Evolutionary conservation across 1,140 invertebrate species (phyloP), one percentile per base, ranked within the genome.

Genomic region (Drosophila pectinifera): DNA sequence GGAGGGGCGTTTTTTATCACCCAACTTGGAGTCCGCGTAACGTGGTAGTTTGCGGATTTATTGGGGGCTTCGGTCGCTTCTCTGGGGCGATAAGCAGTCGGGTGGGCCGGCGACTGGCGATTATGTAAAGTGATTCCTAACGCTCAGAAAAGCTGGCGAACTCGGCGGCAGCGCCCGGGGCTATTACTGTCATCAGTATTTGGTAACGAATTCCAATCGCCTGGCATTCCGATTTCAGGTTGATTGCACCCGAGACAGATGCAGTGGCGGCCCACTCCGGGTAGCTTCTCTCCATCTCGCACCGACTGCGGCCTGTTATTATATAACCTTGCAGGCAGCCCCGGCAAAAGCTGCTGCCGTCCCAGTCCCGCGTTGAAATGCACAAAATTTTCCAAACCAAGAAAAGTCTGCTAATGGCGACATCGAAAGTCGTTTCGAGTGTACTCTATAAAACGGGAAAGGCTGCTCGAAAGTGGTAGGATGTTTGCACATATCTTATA

Each of bases 321-420:
- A 86, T 79, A 82, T 86, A 86, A 86, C 51, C 69, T 79, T 63
- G 63, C 61, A 82, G 82, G 53, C 78, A 41, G 51, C 79, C 46
- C 73, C 28, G 28, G 28, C 28, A 31, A 31, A 31, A 31, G 62
- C 61, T 48, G 18, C 46, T 81, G 61, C 62, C 64, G 64, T 62
- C 69, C 53, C 81, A 62, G n/a, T n/a, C n/a, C n/a, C n/a, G n/a
- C n/a, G n/a, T n/a, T n/a, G 54, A 73, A 80, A 31, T 36, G 18
- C 78, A 80, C 56, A 72, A 49, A 63, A 75, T 65, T 83, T 81
- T 65, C 45, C 70, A 64, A 84, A 46, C 53, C 34, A 51, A 72
- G 64, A 83, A 78, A 84, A 81, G 62, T 85, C 81, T 86, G 81
- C 82, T 86, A 85, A 81, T 85, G 81, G 79, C 79, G 79, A 79